These are phyloP conservation scores for Euzophera pinguis DNA, from an alignment of 2,888 invertebrate species.

Conservation along the genomic window DNA sequence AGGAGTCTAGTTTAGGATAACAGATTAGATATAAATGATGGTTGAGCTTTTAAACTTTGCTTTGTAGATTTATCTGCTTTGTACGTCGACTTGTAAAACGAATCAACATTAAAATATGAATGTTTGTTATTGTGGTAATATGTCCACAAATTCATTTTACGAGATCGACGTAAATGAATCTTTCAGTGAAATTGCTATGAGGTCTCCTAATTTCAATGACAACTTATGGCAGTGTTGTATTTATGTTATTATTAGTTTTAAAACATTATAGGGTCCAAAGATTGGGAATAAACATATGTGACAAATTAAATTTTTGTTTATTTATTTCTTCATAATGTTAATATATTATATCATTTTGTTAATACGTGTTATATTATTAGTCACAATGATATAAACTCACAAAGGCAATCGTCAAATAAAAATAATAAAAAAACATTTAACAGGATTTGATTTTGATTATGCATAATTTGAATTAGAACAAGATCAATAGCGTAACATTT, in stretches of 20 bases:
- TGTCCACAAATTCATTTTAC: conserved; percentile 45
- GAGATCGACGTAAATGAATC: conserved; percentile 31
- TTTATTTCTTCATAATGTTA: conserved; percentile 28
- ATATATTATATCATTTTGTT: background rate
- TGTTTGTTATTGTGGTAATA: conserved; percentile 21
- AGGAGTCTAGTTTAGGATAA: conserved; percentile 63
- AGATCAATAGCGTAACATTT: too few relatives aligned
- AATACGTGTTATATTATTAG: too few relatives aligned
- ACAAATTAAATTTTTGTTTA: conserved; percentile 68
- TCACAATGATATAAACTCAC: too few relatives aligned
- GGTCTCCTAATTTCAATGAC: conserved; percentile 52
- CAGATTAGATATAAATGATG: conserved; percentile 57
- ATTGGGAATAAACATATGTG: conserved; percentile 86
- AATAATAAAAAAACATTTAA: too few relatives aligned
- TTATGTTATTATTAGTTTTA: conserved; percentile 81
- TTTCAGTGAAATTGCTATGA: conserved; percentile 40
- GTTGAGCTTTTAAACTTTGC: conserved; percentile 64
- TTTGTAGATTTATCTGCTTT: conserved; percentile 62
- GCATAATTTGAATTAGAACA: too few relatives aligned
- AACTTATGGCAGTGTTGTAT: conserved; percentile 73
- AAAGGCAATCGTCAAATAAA: too few relatives aligned
- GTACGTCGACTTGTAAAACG: conserved; percentile 48
- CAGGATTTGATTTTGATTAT: too few relatives aligned
- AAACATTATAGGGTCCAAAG: conserved; percentile 87
- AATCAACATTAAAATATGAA: conserved; percentile 28